Evolutionary conservation across 35 echinoderm and acorn worm genomes (phyloP).

Genomic region (Eucidaris tribuloides): DNA sequence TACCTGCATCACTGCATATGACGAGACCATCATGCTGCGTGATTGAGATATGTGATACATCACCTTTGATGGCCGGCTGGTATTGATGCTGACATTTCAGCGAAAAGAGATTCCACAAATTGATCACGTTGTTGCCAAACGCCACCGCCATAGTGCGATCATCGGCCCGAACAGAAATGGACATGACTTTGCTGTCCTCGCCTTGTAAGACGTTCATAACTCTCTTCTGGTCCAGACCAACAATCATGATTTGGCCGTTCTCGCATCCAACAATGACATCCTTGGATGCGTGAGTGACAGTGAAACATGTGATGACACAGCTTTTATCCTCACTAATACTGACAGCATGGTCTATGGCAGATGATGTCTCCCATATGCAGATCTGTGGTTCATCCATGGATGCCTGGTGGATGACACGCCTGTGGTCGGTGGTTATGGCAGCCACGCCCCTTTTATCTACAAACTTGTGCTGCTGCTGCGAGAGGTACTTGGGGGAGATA

Average conservation of each 20-base stretch:
- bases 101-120: not conserved
- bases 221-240: not conserved
- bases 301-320: not conserved
- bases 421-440: slow-evolving; percentile 38
- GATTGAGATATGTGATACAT: slow-evolving; percentile 3
- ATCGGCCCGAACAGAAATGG: not conserved
- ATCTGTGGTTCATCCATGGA: not conserved
- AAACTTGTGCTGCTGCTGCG: slow-evolving; percentile 37
- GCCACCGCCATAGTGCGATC: slow-evolving; percentile 32
- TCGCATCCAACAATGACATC: slow-evolving; percentile 28
- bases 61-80: not conserved
- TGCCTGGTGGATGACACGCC: slow-evolving; percentile 16
- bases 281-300: not conserved
- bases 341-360: not conserved
- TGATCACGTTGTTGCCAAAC: not conserved
- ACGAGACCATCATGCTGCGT: slow-evolving; percentile 7
- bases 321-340: not conserved
- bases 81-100: not conserved
- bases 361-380: not conserved
- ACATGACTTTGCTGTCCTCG: not conserved
- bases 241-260: slow-evolving; percentile 12
- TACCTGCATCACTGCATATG: slow-evolving; percentile 10
- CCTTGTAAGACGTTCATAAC: slow-evolving; percentile 9
- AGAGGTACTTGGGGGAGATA: slow-evolving; percentile 36
- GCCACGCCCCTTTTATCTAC: slow-evolving; percentile 39